Conservation (phyloP, 2,113 vertebrate genomes). For the Hippocampus zosterae region DNA sequence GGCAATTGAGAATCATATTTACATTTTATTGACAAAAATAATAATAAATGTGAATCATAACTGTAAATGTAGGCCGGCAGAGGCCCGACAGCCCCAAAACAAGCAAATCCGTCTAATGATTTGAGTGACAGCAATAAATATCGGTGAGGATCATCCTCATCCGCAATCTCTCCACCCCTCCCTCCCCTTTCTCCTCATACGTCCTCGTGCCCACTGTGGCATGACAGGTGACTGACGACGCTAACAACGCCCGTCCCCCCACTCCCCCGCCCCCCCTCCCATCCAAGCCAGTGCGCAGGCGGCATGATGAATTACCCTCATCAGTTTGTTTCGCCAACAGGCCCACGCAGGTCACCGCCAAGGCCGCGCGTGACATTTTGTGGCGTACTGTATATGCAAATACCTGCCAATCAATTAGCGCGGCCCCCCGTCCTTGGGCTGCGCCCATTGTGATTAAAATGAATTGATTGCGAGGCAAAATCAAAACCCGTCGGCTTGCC, state of each 20-base stretch:
- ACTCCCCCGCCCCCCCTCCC: constrained; percentile 19
- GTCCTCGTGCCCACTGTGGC: constrained; percentile 23
- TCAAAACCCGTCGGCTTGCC: constrained; percentile 60
- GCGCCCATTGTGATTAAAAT: constrained; percentile 73
- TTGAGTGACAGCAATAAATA: constrained; percentile 1
- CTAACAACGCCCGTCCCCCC: constrained; percentile 69
- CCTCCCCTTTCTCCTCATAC: constrained; percentile 9
- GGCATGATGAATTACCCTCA: constrained; percentile 77
- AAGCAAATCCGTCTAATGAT: background rate
- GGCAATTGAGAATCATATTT: too few species aligned
- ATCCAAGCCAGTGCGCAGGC: constrained; percentile 46
- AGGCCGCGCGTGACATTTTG: constrained; percentile 74
- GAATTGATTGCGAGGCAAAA: constrained; percentile 70
- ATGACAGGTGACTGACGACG: constrained; percentile 73
- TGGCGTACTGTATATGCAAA: constrained; percentile 78
- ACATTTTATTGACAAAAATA: too few species aligned
- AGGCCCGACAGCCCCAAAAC: too few species aligned
- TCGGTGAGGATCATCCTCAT: constrained; percentile 14
- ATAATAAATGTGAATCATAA: too few species aligned
- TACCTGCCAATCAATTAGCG: constrained; percentile 77
- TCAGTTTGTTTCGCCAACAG: constrained; percentile 74
- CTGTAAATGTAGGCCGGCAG: too few species aligned
- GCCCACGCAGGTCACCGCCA: constrained; percentile 71
- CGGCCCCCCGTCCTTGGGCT: constrained; percentile 7
- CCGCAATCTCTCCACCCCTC: constrained; percentile 15